A percentile compares a stretch with the other conserved stretches of the same genome.
Evolutionary conservation across 2,113 vertebrate genomes (phyloP).

Genomic region (Vulpes vulpes): DNA sequence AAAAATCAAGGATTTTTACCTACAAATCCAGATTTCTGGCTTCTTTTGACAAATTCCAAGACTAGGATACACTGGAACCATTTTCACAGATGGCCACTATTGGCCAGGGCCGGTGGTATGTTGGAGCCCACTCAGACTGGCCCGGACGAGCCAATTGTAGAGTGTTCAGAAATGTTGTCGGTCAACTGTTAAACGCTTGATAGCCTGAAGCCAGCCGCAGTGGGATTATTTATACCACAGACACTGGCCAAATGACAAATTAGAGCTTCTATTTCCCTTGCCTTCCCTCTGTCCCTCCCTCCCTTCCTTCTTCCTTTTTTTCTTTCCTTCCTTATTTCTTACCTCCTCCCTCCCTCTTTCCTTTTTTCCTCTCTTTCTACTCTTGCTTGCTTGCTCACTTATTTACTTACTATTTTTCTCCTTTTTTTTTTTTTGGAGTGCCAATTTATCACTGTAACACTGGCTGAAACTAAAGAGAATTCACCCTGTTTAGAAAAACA

Average conservation of each 20-base stretch:
- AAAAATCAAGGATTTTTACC: constrained; percentile 44
- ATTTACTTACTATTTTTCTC: neutral
- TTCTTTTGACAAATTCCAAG: constrained; percentile 45
- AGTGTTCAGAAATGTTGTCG: neutral
- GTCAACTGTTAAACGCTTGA: neutral
- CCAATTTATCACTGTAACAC: neutral
- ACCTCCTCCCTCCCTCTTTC: accelerated
- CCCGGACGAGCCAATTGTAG: neutral
- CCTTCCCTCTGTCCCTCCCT: too few species aligned
- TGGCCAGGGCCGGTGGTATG: neutral
- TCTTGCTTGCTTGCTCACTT: accelerated
- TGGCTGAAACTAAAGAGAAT: neutral
- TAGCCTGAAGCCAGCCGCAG: neutral
- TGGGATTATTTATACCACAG: neutral
- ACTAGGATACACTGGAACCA: neutral
- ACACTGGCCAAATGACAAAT: neutral
- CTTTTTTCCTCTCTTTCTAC: neutral
- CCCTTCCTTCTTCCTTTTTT: too few species aligned
- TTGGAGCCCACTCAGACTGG: neutral
- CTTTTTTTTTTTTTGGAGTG: neutral
- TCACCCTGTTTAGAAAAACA: neutral
- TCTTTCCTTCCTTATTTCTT: accelerated
- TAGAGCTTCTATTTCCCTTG: neutral
- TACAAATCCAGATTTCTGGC: constrained; percentile 61
- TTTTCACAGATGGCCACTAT: neutral